A percentile compares a stretch with the other conserved stretches of the same genome.
These are phyloP conservation scores for Araneus ventricosus DNA, from an alignment of 1,140 invertebrate genomes.

Conservation along the genomic window DNA sequence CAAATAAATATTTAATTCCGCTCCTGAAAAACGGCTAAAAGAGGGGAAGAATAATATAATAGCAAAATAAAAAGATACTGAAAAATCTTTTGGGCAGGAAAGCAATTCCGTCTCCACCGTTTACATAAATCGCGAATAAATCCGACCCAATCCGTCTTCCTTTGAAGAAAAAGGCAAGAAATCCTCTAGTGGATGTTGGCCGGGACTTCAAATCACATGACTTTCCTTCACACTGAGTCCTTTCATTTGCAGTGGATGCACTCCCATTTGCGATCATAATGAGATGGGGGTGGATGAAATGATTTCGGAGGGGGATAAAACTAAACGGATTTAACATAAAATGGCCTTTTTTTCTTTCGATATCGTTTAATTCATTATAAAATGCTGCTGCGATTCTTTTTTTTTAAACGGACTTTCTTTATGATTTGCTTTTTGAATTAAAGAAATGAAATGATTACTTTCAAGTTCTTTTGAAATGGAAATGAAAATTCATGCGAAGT, in stretches of 20 bases:
- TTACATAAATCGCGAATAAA: slow-evolving; percentile 10
- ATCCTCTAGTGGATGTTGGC: not conserved
- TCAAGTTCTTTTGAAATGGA: not conserved
- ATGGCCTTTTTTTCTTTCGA: not conserved
- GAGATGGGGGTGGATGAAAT: not conserved
- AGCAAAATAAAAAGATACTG: not conserved
- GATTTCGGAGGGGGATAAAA: not conserved
- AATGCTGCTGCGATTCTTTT: not conserved
- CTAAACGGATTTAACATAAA: not conserved
- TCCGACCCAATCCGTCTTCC: not conserved
- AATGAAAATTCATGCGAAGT: not conserved
- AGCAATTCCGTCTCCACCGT: not conserved
- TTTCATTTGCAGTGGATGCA: slow-evolving; percentile 1
- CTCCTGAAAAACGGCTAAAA: too few relatives aligned
- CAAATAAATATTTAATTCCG: too few relatives aligned
- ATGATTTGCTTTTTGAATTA: not conserved
- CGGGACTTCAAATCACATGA: not conserved
- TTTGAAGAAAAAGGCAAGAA: not conserved
- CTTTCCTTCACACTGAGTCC: not conserved
- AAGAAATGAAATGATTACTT: not conserved
- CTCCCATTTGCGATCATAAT: not conserved
- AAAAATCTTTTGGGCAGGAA: not conserved
- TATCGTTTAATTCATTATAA: slow-evolving; percentile 5
- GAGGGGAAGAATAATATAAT: not conserved
- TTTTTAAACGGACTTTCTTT: not conserved